phyloP scores from a whole-genome alignment of 1,140 invertebrate species.

The Aphidius gifuensis region DNA sequence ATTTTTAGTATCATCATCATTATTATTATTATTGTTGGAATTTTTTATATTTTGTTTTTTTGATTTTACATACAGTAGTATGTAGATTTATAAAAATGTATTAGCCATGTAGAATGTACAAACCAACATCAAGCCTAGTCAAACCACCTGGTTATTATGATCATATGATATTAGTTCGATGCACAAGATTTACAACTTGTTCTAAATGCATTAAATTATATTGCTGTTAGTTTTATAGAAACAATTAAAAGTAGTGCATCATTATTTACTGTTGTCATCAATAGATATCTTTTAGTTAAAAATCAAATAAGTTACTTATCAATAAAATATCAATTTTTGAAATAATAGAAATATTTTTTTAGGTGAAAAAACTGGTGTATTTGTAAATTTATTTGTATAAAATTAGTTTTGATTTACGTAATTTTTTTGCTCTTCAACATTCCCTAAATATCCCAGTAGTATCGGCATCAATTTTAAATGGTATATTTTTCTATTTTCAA shows the following conservation, averaged over 20 bases:
- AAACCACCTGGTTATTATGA: slow-evolving; percentile 71
- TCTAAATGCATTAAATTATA: slow-evolving; percentile 76
- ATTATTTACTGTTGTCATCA: slow-evolving; percentile 78
- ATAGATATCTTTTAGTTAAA: slow-evolving; percentile 67
- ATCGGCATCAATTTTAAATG: slow-evolving; percentile 69
- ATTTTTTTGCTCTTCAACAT: slow-evolving; percentile 66
- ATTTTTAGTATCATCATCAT: slow-evolving; percentile 58
- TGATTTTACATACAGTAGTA: slow-evolving; percentile 57
- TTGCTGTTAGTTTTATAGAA: slow-evolving; percentile 83
- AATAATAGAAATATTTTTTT: slow-evolving; percentile 26
- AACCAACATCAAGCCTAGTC: slow-evolving; percentile 59
- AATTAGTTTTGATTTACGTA: slow-evolving; percentile 74
- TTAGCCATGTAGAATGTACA: slow-evolving; percentile 72
- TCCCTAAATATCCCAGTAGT: slow-evolving; percentile 59
- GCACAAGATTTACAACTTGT: slow-evolving; percentile 72
- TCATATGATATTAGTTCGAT: slow-evolving; percentile 76
- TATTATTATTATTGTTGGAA: slow-evolving; percentile 31
- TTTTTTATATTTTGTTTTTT: slow-evolving; percentile 41
- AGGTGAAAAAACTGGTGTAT: slow-evolving; percentile 73
- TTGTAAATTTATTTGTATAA: slow-evolving; percentile 82
- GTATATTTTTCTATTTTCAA: slow-evolving; percentile 83
- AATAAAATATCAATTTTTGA: neutral
- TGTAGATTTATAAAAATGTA: slow-evolving; percentile 78
- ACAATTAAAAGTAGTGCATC: slow-evolving; percentile 85
- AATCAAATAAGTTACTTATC: neutral